These are phyloP conservation scores for Lissocephala sabroskyi DNA, from an alignment of 2,888 invertebrate species.

Conservation along the genomic window DNA sequence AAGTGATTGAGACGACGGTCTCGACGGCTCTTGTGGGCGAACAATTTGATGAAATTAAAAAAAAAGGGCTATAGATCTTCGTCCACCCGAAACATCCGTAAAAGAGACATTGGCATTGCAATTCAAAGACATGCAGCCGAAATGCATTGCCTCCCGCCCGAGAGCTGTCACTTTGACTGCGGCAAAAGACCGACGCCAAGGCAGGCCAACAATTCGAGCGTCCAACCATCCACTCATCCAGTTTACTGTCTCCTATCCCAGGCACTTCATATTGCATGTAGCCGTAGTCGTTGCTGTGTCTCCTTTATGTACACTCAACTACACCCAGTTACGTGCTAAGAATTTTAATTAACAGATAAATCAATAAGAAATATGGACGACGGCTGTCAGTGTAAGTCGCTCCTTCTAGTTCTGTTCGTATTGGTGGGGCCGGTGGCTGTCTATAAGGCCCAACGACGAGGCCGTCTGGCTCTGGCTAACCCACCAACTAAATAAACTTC, in stretches of 20 bases:
- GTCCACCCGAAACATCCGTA: constrained; percentile 9
- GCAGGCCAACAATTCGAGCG: not conserved
- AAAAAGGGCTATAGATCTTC: constrained; percentile 1
- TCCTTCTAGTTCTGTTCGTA: not conserved
- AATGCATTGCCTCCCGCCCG: constrained; percentile 61
- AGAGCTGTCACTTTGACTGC: not conserved
- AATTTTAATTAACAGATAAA: constrained; percentile 66
- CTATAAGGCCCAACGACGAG: too few species aligned
- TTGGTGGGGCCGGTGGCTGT: not conserved
- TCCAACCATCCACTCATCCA: too few species aligned
- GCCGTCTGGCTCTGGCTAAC: too few species aligned
- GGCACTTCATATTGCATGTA: constrained; percentile 30
- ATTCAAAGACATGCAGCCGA: constrained; percentile 58
- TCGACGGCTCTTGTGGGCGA: constrained; percentile 1
- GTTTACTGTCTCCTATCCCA: too few species aligned
- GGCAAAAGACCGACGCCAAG: too few species aligned
- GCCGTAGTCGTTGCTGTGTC: not conserved
- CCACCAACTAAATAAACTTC: constrained; percentile 55
- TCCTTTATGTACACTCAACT: not conserved
- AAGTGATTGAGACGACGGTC: constrained; percentile 25
- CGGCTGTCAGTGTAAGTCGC: constrained; percentile 50
- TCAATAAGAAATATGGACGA: constrained; percentile 66
- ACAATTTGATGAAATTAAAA: constrained; percentile 60
- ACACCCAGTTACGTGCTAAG: constrained; percentile 60
- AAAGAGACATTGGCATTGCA: constrained; percentile 45